These are phyloP conservation scores for Hirudinaria manillensis DNA, from an alignment of 2,888 invertebrate genomes.

Conservation along the genomic window DNA sequence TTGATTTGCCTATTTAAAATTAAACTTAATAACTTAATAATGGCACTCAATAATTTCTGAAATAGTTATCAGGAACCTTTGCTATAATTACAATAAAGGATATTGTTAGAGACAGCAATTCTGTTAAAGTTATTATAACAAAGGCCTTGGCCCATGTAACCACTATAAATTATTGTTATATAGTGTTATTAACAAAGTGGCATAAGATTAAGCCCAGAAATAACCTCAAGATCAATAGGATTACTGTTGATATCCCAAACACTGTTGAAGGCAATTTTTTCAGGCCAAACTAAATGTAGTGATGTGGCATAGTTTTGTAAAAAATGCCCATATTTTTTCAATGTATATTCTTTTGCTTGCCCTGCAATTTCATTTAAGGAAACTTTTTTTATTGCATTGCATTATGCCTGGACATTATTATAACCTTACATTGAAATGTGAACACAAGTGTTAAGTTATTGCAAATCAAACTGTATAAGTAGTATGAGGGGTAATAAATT, in stretches of 20 bases:
- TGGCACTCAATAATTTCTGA: neutral
- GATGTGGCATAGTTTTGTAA: neutral
- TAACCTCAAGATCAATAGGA: neutral
- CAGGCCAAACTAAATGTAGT: neutral
- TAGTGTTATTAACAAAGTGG: no score
- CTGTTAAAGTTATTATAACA: no score
- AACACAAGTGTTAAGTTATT: no score
- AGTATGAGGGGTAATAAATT: no score
- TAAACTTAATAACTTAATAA: neutral
- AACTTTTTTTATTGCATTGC: neutral
- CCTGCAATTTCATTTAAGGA: neutral
- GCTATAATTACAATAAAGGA: no score
- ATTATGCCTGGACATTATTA: neutral
- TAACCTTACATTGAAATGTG: no score
- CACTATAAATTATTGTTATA: no score
- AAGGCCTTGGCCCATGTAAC: no score
- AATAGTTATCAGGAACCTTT: neutral
- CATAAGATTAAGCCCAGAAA: neutral
- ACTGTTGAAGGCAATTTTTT: neutral
- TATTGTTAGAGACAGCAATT: no score
- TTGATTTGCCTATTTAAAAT: slow-evolving; percentile 54
- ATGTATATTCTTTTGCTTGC: neutral
- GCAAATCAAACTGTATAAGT: no score
- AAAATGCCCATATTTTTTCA: slow-evolving; percentile 9
- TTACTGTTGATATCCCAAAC: neutral